Conservation (phyloP, 2,113 vertebrate species). For the Nipponia nippon region DNA sequence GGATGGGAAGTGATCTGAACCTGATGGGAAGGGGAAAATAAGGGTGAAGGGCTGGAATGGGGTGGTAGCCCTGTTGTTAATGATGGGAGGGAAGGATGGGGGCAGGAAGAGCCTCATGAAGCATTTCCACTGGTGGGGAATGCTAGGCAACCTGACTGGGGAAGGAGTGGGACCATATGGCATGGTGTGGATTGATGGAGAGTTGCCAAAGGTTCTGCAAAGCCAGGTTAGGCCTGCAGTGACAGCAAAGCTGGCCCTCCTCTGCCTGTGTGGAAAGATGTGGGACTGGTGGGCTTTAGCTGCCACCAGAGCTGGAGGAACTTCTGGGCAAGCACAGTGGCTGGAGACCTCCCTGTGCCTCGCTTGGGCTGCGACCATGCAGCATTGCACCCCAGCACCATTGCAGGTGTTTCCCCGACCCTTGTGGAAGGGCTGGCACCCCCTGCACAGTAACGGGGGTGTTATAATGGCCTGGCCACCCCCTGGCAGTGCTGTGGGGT, state of each 20-base stretch:
- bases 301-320: not conserved
- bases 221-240: not conserved
- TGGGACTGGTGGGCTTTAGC: rapidly evolving
- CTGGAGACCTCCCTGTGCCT: not conserved
- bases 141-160: not conserved
- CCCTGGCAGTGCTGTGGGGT: not conserved
- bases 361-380: rapidly evolving
- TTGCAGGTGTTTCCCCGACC: rapidly evolving
- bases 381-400: rapidly evolving
- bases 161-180: not conserved
- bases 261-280: not conserved
- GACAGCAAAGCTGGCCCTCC: not conserved
- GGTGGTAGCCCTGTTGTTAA: not conserved
- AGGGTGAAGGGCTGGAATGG: not conserved
- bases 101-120: not conserved
- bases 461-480: not conserved
- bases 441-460: rapidly evolving
- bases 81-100: not conserved
- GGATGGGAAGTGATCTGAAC: not conserved
- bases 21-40: not conserved
- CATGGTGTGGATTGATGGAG: not conserved
- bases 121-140: not conserved
- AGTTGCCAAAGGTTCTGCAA: not conserved
- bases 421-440: not conserved
- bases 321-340: rapidly evolving